phyloP scores from a whole-genome alignment of 1,140 invertebrate genomes.

The Meloidogyne hapla region DNA sequence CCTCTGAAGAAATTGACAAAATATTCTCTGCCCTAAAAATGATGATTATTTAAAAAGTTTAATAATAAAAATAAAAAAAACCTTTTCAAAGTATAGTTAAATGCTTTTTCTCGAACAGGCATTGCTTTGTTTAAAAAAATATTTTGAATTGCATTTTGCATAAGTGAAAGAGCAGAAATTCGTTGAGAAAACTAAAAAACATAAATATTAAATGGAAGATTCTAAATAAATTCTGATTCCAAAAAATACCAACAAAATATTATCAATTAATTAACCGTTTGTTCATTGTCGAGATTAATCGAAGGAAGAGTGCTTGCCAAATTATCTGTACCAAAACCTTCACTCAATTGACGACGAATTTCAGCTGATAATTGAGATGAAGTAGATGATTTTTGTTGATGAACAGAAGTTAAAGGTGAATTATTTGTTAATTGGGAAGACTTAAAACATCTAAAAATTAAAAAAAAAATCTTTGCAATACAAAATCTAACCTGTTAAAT shows the following conservation, averaged over 20 bases:
- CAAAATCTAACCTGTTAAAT: background rate
- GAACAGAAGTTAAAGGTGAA: background rate
- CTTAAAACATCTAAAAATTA: background rate
- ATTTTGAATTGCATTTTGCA: background rate
- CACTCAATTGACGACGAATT: background rate
- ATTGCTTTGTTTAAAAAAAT: conserved; percentile 7
- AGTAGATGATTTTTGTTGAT: background rate
- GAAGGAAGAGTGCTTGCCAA: background rate
- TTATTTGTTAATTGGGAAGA: background rate
- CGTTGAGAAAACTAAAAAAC: background rate
- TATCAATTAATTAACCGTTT: background rate
- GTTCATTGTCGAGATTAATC: background rate
- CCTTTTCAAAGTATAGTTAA: conserved; percentile 17
- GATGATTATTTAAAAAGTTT: background rate
- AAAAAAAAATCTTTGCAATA: background rate
- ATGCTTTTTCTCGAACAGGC: background rate
- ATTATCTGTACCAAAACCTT: background rate
- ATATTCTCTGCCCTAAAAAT: conserved; percentile 8
- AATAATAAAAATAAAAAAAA: background rate
- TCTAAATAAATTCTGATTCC: no score
- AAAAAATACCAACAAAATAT: no score
- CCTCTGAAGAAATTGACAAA: background rate
- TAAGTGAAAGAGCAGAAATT: background rate
- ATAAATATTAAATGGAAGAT: background rate
- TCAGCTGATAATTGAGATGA: background rate